Percentiles rank a stretch among this genome's conserved stretches.
Evolutionary conservation across 1,140 invertebrate genomes (phyloP).

Genomic region (Pseudobourletiella spinata): DNA sequence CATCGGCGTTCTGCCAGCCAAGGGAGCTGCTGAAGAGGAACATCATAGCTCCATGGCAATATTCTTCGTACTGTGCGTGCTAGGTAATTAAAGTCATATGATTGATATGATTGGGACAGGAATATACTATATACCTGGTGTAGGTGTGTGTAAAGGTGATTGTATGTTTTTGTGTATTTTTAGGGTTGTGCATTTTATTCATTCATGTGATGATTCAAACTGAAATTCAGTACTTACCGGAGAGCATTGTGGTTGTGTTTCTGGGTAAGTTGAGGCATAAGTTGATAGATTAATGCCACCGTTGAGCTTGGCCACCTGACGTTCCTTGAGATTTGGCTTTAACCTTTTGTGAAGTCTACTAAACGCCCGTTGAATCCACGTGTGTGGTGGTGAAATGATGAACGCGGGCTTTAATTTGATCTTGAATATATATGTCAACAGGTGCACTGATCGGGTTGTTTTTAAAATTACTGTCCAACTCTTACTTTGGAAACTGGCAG

Average conservation of each 20-base stretch:
- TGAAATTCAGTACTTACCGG: slow-evolving; percentile 92
- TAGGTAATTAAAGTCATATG: slow-evolving; percentile 45
- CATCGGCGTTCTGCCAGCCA: slow-evolving; percentile 58
- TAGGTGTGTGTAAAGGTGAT: not conserved
- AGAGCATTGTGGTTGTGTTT: slow-evolving; percentile 95
- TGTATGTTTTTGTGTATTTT: slow-evolving; percentile 23
- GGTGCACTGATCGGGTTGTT: slow-evolving; percentile 85
- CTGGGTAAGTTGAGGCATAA: slow-evolving; percentile 47
- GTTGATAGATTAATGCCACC: too few relatives aligned
- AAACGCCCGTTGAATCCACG: too few relatives aligned
- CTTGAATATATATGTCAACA: slow-evolving; percentile 35
- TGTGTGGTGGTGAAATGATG: too few relatives aligned
- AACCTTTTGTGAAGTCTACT: too few relatives aligned
- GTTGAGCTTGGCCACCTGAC: too few relatives aligned
- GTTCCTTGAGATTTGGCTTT: too few relatives aligned
- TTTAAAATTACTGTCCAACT: slow-evolving; percentile 71
- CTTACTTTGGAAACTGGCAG: slow-evolving; percentile 35
- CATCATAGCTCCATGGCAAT: slow-evolving; percentile 93
- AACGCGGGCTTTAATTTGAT: too few relatives aligned
- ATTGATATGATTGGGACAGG: not conserved
- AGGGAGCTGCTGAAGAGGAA: slow-evolving; percentile 76
- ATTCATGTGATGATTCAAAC: slow-evolving; percentile 92
- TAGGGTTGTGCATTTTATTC: slow-evolving; percentile 78
- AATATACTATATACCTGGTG: not conserved
- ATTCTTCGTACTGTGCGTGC: slow-evolving; percentile 88